phyloP scores from a whole-genome alignment of 2,888 invertebrate species.

The Drosophila falleni region DNA sequence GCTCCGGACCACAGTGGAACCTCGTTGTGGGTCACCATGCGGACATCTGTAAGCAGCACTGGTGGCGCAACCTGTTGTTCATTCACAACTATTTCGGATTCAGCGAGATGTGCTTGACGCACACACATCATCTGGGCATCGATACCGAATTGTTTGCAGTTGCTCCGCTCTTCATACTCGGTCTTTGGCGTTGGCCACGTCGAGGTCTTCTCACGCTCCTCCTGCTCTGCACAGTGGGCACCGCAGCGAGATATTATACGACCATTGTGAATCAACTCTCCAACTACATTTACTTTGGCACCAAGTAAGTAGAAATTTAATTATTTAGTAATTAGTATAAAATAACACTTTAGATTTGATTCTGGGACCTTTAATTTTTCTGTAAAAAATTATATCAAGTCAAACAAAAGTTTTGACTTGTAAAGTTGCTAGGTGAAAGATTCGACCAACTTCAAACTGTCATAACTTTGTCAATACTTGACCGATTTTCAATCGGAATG shows the following conservation, averaged over 20 bases:
- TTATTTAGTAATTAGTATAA: too few relatives aligned
- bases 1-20: constrained; percentile 90
- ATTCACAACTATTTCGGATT: constrained; percentile 91
- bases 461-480: too few relatives aligned
- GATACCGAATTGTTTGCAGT: constrained; percentile 89
- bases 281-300: constrained; percentile 89
- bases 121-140: constrained; percentile 90
- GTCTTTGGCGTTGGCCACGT: constrained; percentile 88
- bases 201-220: constrained; percentile 86
- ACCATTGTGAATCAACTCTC: constrained; percentile 88
- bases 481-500: too few relatives aligned
- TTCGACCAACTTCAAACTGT: too few relatives aligned
- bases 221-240: constrained; percentile 87
- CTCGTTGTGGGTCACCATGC: constrained; percentile 89
- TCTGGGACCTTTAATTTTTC: too few relatives aligned
- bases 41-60: constrained; percentile 88
- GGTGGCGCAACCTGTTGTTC: constrained; percentile 90
- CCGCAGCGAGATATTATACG: constrained; percentile 88
- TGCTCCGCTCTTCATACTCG: constrained; percentile 87
- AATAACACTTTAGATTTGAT: too few relatives aligned
- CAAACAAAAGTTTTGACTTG: too few relatives aligned
- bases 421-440: too few relatives aligned
- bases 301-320: constrained; percentile 87
- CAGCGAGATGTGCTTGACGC: constrained; percentile 90
- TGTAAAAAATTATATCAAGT: too few relatives aligned